Evolutionary conservation across 2,888 invertebrate species (phyloP), one percentile per base, ranked within the genome.

Genomic region (Ennomos quercinarius): DNA sequence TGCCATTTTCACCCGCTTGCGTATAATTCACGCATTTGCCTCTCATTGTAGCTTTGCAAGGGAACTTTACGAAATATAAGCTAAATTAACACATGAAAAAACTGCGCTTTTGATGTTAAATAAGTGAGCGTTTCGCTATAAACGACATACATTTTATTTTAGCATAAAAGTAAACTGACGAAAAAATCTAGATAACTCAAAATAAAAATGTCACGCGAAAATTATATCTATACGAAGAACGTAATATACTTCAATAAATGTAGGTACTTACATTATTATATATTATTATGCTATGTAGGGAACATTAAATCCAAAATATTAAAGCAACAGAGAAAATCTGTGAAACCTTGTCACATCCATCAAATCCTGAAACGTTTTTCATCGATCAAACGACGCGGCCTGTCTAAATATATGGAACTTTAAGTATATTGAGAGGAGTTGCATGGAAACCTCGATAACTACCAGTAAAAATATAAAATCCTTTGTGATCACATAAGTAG

Each of bases 1-100:
- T 67, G 77, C 74, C 78, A 77, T 83, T 79, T 77, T 79, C 80
- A 73, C 81, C 76, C 78, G 74, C 71, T 74, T 70, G 68, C 76
- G 81, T 78, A 84, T 86, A 84, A 84, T 86, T 84, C 79, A 80
- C 76, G 70, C 77, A 80, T 84, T 83, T 73, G 72, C 72, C 66
- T 70, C 70, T 74, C 76, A 78, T 77, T 76, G 61, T 64, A 61
- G 61, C 64, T 66, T 64, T 64, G 63, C 64, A 51, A 56, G 73
- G 74, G 74, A 73, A 72, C 69, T 74, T 72, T 65, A 68, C 64
- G 69, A 70, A 71, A 73, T 71, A 61, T 71, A 61, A 43, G 49
- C 41, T 43, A 57, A 63, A 64, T 60, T 61, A 60, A 59, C 53
- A 55, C 60, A 57, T 57, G 54, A 54, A 63, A 59, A 63, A 57